Evolutionary conservation across 1,140 invertebrate genomes (phyloP).

Genomic region (Megathymus violae): DNA sequence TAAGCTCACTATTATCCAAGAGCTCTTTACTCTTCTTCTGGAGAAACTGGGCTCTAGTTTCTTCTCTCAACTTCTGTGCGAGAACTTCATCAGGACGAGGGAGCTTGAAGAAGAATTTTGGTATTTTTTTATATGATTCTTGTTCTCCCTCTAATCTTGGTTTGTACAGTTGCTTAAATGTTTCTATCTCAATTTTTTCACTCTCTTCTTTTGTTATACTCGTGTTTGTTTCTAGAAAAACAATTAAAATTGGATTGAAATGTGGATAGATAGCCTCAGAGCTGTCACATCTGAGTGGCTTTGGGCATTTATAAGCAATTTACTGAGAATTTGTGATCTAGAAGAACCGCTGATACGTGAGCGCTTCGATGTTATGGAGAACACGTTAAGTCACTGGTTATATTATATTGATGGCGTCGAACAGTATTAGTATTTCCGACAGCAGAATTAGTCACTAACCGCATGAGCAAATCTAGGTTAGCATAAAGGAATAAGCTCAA

Average conservation of each 20-base stretch:
- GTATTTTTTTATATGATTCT: constrained; percentile 84
- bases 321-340: too few species aligned
- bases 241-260: constrained; percentile 3
- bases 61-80: constrained; percentile 92
- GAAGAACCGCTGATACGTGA: too few species aligned
- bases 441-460: too few species aligned
- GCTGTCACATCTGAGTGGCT: too few species aligned
- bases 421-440: too few species aligned
- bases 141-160: constrained; percentile 64
- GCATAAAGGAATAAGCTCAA: too few species aligned
- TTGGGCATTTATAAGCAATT: too few species aligned
- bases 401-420: too few species aligned
- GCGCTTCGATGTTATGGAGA: too few species aligned
- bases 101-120: constrained; percentile 92
- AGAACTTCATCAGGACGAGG: constrained; percentile 91
- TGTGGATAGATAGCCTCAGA: too few species aligned
- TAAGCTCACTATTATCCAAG: constrained; percentile 94
- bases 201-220: constrained; percentile 71
- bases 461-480: too few species aligned
- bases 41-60: constrained; percentile 93
- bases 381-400: too few species aligned
- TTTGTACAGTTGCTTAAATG: constrained; percentile 72
- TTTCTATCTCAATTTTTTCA: constrained; percentile 68
- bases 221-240: constrained; percentile 57
- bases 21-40: constrained; percentile 93